phyloP scores from a whole-genome alignment of 2,888 invertebrate genomes.

The Xylocampa areola region DNA sequence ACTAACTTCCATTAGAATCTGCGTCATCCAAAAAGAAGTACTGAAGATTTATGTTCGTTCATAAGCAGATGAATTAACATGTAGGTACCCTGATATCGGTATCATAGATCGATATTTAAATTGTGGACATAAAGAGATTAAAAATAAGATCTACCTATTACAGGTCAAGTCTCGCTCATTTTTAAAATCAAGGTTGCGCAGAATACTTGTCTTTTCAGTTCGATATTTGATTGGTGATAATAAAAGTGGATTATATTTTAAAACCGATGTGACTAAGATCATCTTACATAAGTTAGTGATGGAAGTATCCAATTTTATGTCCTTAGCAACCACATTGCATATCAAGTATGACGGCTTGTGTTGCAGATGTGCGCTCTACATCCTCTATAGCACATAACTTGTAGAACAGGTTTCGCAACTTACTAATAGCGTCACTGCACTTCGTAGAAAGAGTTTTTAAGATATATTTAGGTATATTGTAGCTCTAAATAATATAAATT shows the following conservation, averaged over 20 bases:
- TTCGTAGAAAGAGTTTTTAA: conserved; percentile 36
- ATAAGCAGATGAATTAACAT: conserved; percentile 27
- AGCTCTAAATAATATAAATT: conserved; percentile 10
- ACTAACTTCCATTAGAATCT: conserved; percentile 63
- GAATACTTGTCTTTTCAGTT: too few species aligned
- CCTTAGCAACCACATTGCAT: conserved; percentile 32
- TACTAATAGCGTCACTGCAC: conserved; percentile 43
- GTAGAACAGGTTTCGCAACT: conserved; percentile 45
- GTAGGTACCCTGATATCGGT: conserved; percentile 20
- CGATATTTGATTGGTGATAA: neutral
- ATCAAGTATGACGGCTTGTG: conserved; percentile 22
- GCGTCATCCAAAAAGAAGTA: conserved; percentile 62
- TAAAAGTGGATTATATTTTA: neutral
- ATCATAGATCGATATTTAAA: too few species aligned
- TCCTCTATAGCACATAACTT: conserved; percentile 27
- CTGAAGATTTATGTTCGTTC: conserved; percentile 38
- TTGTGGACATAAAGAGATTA: too few species aligned
- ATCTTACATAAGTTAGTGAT: conserved; percentile 6
- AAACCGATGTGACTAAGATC: too few species aligned
- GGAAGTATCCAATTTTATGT: conserved; percentile 11
- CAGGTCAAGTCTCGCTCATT: too few species aligned
- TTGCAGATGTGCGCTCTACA: conserved; percentile 29
- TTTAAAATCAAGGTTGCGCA: too few species aligned
- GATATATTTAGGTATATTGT: conserved; percentile 16
- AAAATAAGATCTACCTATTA: too few species aligned